A percentile compares a stretch with the other conserved stretches of the same genome.
These are phyloP conservation scores for Eretmodus cyanostictus DNA, from an alignment of 2,113 vertebrate genomes.

Conservation along the genomic window DNA sequence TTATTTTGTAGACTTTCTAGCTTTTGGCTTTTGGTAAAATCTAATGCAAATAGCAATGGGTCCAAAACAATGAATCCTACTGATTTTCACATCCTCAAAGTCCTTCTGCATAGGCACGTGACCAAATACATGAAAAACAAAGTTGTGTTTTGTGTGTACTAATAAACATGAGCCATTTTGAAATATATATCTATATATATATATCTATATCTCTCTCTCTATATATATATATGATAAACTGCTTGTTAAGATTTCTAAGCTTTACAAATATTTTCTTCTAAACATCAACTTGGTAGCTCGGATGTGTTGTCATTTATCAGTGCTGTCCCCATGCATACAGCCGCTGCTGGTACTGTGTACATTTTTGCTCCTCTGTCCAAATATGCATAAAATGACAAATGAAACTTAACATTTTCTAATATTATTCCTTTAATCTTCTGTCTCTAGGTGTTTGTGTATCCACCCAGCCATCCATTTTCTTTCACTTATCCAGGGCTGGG, in stretches of 20 bases:
- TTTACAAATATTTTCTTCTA: neutral
- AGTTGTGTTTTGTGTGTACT: neutral
- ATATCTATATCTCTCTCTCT: too few relatives aligned
- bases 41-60: neutral
- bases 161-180: neutral
- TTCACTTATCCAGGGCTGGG: neutral
- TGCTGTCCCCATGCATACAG: fast-evolving
- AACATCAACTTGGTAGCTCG: neutral
- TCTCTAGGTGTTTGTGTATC: neutral
- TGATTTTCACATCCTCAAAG: neutral
- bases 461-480: neutral
- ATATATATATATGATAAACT: neutral
- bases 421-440: neutral
- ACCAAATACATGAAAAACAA: neutral
- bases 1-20: neutral
- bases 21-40: neutral
- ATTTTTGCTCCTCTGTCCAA: neutral
- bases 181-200: neutral
- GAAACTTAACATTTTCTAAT: neutral
- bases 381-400: neutral
- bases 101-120: neutral
- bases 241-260: neutral
- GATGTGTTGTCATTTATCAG: neutral
- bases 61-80: neutral
- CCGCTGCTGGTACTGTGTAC: neutral